Conservation (phyloP, 2,113 vertebrate species). For the Hymenochirus boettgeri region DNA sequence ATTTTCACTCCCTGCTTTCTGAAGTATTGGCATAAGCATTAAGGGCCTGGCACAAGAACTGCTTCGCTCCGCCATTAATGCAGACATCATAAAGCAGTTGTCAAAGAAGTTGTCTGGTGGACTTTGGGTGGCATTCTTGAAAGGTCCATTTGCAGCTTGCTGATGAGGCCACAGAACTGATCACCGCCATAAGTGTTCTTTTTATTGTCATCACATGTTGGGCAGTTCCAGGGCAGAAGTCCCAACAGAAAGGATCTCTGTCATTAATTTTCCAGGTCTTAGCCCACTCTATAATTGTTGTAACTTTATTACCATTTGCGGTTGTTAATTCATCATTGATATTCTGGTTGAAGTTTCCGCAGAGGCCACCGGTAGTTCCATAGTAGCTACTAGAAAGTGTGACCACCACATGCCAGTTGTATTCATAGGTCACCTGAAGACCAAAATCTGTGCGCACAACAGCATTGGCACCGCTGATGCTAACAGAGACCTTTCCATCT, state of each 20-base stretch:
- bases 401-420: conserved; percentile 56
- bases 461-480: conserved; percentile 45
- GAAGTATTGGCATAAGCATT: conserved; percentile 49
- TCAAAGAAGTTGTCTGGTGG: conserved; percentile 50
- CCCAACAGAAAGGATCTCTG: conserved; percentile 62
- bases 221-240: conserved; percentile 62
- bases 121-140: conserved; percentile 55
- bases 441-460: conserved; percentile 59
- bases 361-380: conserved; percentile 56
- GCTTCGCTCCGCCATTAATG: conserved; percentile 44
- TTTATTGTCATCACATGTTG: conserved; percentile 50
- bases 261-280: conserved; percentile 56
- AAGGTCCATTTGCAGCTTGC: conserved; percentile 50
- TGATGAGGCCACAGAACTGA: conserved; percentile 59
- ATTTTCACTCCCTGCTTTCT: conserved; percentile 45
- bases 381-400: conserved; percentile 66
- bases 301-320: neutral
- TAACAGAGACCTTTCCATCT: conserved; percentile 36
- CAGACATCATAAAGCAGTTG: conserved; percentile 67
- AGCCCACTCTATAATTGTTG: conserved; percentile 55
- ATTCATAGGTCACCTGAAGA: conserved; percentile 65
- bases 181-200: conserved; percentile 42
- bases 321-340: conserved; percentile 45
- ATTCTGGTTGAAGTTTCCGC: conserved; percentile 66
- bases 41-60: conserved; percentile 60